Conservation (phyloP, 2,888 invertebrate species). For the Cecidostiba fungosa region DNA sequence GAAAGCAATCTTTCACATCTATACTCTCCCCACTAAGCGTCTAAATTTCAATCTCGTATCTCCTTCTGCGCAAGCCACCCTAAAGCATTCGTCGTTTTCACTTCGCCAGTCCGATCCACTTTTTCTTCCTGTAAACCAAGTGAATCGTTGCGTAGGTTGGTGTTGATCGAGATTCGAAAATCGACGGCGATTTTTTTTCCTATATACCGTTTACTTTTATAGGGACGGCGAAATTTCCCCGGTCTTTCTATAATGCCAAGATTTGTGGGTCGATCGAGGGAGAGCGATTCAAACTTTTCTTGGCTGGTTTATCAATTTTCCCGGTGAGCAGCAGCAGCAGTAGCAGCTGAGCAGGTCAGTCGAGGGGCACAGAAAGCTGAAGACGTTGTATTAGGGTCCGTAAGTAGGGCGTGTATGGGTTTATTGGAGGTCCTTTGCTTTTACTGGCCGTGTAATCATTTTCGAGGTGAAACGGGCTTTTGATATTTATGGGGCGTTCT, state of each 20-base stretch:
- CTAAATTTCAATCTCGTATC: conserved; percentile 38
- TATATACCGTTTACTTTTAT: not conserved
- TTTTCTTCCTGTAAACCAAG: conserved; percentile 22
- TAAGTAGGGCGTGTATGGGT: not conserved
- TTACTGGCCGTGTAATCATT: conserved; percentile 32
- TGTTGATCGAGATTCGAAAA: conserved; percentile 37
- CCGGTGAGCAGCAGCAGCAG: not conserved
- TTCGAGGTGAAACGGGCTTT: conserved; percentile 21
- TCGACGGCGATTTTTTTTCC: not conserved
- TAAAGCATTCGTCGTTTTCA: conserved; percentile 27
- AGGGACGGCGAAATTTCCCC: conserved; percentile 19
- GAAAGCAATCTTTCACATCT: not conserved
- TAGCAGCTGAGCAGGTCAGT: not conserved
- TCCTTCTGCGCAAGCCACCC: not conserved
- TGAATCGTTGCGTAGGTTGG: not conserved
- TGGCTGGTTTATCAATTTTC: conserved; percentile 49
- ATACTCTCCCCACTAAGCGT: not conserved
- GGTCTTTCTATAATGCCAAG: conserved; percentile 13
- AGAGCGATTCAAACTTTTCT: conserved; percentile 12
- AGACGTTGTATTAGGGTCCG: not conserved
- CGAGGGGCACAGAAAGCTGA: conserved; percentile 8
- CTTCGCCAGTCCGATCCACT: not conserved
- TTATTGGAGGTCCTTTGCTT: conserved; percentile 38
- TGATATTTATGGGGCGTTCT: conserved; percentile 29
- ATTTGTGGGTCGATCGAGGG: conserved; percentile 22